phyloP scores from a whole-genome alignment of 2,888 invertebrate genomes.

The Taenaris catops region DNA sequence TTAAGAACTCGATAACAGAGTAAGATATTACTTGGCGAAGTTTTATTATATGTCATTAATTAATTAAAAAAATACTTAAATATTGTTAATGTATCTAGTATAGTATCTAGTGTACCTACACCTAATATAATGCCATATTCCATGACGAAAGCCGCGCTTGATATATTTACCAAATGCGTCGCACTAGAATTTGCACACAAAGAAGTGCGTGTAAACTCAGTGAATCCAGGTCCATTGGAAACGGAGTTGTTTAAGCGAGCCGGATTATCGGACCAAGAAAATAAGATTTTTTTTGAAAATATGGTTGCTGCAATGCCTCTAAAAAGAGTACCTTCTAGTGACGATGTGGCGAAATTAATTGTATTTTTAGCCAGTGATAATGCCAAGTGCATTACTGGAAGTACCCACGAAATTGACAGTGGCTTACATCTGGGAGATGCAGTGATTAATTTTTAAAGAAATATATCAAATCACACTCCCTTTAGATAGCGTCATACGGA shows the following conservation, averaged over 20 bases:
- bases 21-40: too few relatives aligned
- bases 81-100: slow-evolving; percentile 54
- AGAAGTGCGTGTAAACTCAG: slow-evolving; percentile 55
- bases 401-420: slow-evolving; percentile 47
- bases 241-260: slow-evolving; percentile 47
- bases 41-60: too few relatives aligned
- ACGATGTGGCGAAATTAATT: slow-evolving; percentile 52
- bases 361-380: slow-evolving; percentile 51
- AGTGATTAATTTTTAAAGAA: too few relatives aligned
- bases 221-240: slow-evolving; percentile 55
- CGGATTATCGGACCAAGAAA: slow-evolving; percentile 40
- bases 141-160: slow-evolving; percentile 59
- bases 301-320: slow-evolving; percentile 40
- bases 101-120: slow-evolving; percentile 41
- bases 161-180: slow-evolving; percentile 55
- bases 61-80: too few relatives aligned
- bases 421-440: slow-evolving; percentile 41
- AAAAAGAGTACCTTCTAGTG: slow-evolving; percentile 38
- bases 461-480: too few relatives aligned
- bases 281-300: slow-evolving; percentile 35
- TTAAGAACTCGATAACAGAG: too few relatives aligned
- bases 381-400: slow-evolving; percentile 50
- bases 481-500: too few relatives aligned
- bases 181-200: slow-evolving; percentile 46
- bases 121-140: slow-evolving; percentile 47